These are phyloP conservation scores for Drosophila ustulata DNA, from an alignment of 2,888 invertebrate genomes.

Conservation along the genomic window DNA sequence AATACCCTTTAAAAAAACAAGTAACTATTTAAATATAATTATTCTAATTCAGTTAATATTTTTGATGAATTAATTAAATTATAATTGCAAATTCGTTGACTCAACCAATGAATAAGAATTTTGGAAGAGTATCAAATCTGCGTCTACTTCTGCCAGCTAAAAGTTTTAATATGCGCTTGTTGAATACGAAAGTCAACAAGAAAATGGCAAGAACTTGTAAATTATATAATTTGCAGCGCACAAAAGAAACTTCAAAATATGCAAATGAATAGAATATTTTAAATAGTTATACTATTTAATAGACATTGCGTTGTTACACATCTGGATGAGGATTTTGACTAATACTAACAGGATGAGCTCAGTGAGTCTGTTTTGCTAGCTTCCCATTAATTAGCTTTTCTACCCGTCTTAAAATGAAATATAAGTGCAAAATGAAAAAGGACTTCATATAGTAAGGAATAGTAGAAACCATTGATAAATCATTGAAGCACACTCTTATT, in stretches of 20 bases:
- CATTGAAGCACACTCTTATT: not conserved
- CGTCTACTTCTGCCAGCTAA: not conserved
- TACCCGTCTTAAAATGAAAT: not conserved
- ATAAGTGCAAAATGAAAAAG: not conserved
- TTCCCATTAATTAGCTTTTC: not conserved
- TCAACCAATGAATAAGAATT: not conserved
- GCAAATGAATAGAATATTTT: too few species aligned
- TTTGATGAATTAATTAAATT: not conserved
- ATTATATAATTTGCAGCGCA: not conserved
- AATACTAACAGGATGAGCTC: not conserved
- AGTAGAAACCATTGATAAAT: not conserved
- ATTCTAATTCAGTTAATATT: not conserved
- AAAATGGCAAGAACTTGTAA: not conserved
- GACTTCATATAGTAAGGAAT: not conserved
- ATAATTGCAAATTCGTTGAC: not conserved
- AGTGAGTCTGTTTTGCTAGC: not conserved
- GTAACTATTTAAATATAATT: not conserved
- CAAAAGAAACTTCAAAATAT: too few species aligned
- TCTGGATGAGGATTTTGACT: not conserved
- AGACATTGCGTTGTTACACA: not conserved
- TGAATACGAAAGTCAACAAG: constrained; percentile 36
- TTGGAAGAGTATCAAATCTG: not conserved
- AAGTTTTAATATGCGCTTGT: constrained; percentile 25
- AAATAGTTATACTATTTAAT: not conserved
- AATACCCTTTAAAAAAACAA: not conserved